Evolutionary conservation across 2,797 vertebrate species (phyloP).

Genomic region (Mormyrops boulengeri): DNA sequence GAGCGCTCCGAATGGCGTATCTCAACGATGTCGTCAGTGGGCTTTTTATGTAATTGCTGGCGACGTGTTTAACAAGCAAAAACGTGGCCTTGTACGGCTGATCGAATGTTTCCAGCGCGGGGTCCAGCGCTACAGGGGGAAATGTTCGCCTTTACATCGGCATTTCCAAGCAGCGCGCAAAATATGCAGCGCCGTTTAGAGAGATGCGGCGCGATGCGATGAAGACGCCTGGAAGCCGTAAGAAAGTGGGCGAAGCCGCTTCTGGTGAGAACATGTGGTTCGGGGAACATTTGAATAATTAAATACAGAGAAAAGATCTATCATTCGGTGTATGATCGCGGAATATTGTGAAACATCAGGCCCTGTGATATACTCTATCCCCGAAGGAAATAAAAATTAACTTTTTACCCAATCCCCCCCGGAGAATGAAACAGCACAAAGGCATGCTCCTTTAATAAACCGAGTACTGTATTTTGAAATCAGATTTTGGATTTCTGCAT

Average conservation of each 20-base stretch:
- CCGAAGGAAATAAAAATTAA: slow-evolving; percentile 32
- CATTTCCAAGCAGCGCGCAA: slow-evolving; percentile 14
- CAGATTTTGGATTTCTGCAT: slow-evolving; percentile 39
- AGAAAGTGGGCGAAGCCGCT: slow-evolving; percentile 28
- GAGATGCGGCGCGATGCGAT: slow-evolving; percentile 19
- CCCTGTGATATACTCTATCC: slow-evolving; percentile 25
- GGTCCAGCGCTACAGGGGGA: not conserved
- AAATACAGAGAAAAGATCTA: slow-evolving; percentile 37
- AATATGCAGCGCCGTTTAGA: slow-evolving; percentile 19
- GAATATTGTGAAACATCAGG: slow-evolving; percentile 40
- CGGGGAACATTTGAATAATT: slow-evolving; percentile 43
- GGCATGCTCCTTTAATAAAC: slow-evolving; percentile 37
- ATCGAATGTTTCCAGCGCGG: slow-evolving; percentile 15
- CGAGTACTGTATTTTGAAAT: slow-evolving; percentile 36
- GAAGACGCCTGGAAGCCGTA: slow-evolving; percentile 25
- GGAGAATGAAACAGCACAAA: slow-evolving; percentile 31
- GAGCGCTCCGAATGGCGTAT: slow-evolving; percentile 12
- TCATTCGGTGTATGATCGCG: slow-evolving; percentile 27
- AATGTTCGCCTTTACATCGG: slow-evolving; percentile 13
- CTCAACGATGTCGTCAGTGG: slow-evolving; percentile 28
- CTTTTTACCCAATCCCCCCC: slow-evolving; percentile 38
- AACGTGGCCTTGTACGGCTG: slow-evolving; percentile 3
- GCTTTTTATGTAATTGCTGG: slow-evolving; percentile 21
- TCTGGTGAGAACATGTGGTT: slow-evolving; percentile 36
- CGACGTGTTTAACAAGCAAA: slow-evolving; percentile 27